Conservation (phyloP, 1,140 invertebrate genomes). For the Drosophila equinoxialis region DNA sequence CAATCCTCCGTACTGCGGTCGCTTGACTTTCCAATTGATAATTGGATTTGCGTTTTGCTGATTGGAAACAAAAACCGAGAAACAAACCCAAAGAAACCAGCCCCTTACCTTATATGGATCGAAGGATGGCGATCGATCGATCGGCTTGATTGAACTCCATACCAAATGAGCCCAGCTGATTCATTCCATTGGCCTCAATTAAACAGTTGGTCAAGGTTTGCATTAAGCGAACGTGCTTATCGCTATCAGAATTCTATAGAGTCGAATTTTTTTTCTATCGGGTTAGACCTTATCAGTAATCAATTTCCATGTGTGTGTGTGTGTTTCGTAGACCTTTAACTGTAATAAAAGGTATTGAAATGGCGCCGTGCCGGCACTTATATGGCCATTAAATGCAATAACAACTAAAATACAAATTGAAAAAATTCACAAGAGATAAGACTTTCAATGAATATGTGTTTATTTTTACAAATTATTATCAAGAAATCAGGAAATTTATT, state of each 20-base stretch:
- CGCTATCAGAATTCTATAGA: conserved; percentile 6
- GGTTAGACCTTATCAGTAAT: background rate
- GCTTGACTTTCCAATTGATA: conserved; percentile 10
- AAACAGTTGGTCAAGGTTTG: conserved; percentile 10
- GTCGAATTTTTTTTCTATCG: conserved; percentile 3
- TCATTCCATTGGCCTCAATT: conserved; percentile 13
- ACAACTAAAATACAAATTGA: background rate
- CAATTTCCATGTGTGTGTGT: background rate
- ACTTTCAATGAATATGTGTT: background rate
- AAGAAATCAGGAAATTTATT: background rate
- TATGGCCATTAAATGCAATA: conserved; percentile 1
- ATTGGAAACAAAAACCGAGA: conserved; percentile 3
- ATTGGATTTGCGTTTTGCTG: conserved; percentile 8
- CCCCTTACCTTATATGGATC: conserved; percentile 9
- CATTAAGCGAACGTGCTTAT: conserved; percentile 10
- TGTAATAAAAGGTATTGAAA: conserved; percentile 9
- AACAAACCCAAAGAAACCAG: conserved; percentile 5
- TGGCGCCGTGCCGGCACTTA: conserved; percentile 4
- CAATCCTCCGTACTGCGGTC: background rate
- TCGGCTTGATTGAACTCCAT: background rate
- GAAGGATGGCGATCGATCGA: background rate
- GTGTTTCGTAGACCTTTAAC: background rate
- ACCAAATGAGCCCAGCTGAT: conserved; percentile 2
- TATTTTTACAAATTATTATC: background rate
- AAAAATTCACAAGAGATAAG: background rate